Evolutionary conservation across 2,113 vertebrate genomes (phyloP), one percentile per base, ranked within the genome.

Genomic region (Sprattus sprattus): DNA sequence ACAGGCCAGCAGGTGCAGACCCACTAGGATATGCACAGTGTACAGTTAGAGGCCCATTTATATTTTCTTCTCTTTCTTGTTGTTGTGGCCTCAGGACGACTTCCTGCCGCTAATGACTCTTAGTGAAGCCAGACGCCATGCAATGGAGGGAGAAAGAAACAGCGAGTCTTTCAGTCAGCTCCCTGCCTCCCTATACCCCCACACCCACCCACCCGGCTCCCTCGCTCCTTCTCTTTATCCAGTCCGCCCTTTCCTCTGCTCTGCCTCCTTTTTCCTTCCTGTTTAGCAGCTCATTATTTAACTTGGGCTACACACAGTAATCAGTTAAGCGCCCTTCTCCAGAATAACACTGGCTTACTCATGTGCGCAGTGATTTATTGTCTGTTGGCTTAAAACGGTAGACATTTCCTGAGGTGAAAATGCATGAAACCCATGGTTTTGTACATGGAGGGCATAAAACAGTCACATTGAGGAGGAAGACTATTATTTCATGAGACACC

Each of bases 261-360:
- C 15, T 75, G 32, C 85, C 86, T 28, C 85, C 32, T 57, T 45
- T 86, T 90, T 89, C 86, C 89, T 93, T 91, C 89, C 91, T 89
- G 83, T 87, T 85, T 88, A 86, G 15, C 84, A 16, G 25, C 67
- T 39, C 25, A 15, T 75, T 39, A 75, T 32, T 75, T 11, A 75
- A 39, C 67, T 13, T 4, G 67, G 18, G 11, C 15, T 75, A 13
- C 5, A 15, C 25, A 39, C 28, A 39, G 67, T 75, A 5, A 75
- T 32, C 67, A 75, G 67, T 4, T 4, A 39, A 22, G 11, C 47
- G 47, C 47, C 47, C 47, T 57, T 57, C 54, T 57, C 54, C 10
- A 71, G 25, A 32, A 71, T 25, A 71, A 32, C 64, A 71, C 8
- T 28, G n/a, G 22, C 25, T 10, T 28, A 32, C 11, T 67, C 0